Conservation (phyloP, 2,797 vertebrate genomes). For the Gastrophryne carolinensis region DNA sequence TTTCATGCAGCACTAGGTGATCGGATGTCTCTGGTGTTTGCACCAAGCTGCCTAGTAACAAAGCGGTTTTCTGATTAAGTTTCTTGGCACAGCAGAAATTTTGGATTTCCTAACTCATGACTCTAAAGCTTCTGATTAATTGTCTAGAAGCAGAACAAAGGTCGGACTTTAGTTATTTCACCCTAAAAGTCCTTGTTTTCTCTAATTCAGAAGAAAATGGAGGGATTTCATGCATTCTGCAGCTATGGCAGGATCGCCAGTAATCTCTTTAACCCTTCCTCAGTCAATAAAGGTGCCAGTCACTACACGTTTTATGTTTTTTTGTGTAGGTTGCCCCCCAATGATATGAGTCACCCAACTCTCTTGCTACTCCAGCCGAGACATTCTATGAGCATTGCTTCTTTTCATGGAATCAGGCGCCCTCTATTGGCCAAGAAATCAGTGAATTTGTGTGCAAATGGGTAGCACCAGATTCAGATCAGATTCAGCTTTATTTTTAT, state of each 20-base stretch:
- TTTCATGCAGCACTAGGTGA: too few relatives aligned
- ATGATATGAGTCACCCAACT: neutral
- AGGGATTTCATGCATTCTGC: neutral
- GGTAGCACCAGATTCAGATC: too few relatives aligned
- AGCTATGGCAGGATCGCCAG: neutral
- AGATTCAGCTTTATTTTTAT: too few relatives aligned
- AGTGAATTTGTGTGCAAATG: too few relatives aligned
- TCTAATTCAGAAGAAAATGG: neutral
- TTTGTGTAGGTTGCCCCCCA: neutral
- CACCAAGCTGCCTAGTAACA: neutral
- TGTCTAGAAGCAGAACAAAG: neutral
- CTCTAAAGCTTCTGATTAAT: slow-evolving; percentile 20
- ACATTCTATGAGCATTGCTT: neutral
- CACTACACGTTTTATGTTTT: neutral
- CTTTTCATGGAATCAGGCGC: neutral
- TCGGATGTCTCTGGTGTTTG: too few relatives aligned
- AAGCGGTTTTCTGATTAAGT: neutral
- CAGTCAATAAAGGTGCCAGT: neutral
- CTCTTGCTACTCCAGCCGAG: too few relatives aligned
- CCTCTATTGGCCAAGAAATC: slow-evolving; percentile 33
- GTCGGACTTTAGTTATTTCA: neutral
- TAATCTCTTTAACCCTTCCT: neutral
- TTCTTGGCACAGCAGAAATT: neutral
- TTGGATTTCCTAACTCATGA: slow-evolving; percentile 24
- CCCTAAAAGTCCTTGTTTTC: neutral